These are phyloP conservation scores for Sula dactylatra DNA, from an alignment of 2,113 vertebrate species.

Conservation along the genomic window DNA sequence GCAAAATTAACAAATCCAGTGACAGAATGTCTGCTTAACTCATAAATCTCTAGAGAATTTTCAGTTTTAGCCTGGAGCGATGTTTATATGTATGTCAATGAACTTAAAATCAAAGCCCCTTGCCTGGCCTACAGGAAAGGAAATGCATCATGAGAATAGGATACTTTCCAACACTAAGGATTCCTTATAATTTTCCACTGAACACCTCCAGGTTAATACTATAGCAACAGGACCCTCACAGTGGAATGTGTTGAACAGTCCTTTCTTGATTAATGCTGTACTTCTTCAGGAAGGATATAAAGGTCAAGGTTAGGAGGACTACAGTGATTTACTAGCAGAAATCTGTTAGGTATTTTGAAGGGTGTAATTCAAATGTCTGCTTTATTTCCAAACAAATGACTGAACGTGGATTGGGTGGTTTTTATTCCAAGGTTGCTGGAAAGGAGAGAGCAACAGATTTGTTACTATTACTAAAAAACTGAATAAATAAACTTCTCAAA, in stretches of 20 bases:
- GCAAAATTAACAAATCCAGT: conserved; percentile 47
- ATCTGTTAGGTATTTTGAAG: conserved; percentile 46
- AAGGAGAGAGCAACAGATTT: background rate
- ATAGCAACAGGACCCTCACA: conserved; percentile 29
- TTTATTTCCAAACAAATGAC: conserved; percentile 49
- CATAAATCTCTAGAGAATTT: conserved; percentile 65
- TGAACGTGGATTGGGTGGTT: conserved; percentile 28
- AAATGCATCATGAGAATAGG: conserved; percentile 59
- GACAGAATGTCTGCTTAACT: conserved; percentile 63
- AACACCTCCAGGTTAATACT: conserved; percentile 59
- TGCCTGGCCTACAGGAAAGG: conserved; percentile 44
- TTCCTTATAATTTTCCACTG: conserved; percentile 56
- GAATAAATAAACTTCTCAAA: background rate
- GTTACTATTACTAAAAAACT: background rate
- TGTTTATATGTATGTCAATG: conserved; percentile 55
- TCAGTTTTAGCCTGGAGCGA: conserved; percentile 46
- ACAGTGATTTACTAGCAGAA: conserved; percentile 55
- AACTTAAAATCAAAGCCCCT: conserved; percentile 57
- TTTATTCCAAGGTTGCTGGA: conserved; percentile 9
- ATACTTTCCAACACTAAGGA: conserved; percentile 20
- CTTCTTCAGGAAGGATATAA: conserved; percentile 50
- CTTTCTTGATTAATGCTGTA: conserved; percentile 48
- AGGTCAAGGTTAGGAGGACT: conserved; percentile 54
- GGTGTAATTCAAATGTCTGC: conserved; percentile 49
- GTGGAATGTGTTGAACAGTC: conserved; percentile 42